A percentile compares a stretch with the other conserved stretches of the same genome.
phyloP scores from a whole-genome alignment of 2,888 invertebrate genomes.

The Troides oblongomaculatus region DNA sequence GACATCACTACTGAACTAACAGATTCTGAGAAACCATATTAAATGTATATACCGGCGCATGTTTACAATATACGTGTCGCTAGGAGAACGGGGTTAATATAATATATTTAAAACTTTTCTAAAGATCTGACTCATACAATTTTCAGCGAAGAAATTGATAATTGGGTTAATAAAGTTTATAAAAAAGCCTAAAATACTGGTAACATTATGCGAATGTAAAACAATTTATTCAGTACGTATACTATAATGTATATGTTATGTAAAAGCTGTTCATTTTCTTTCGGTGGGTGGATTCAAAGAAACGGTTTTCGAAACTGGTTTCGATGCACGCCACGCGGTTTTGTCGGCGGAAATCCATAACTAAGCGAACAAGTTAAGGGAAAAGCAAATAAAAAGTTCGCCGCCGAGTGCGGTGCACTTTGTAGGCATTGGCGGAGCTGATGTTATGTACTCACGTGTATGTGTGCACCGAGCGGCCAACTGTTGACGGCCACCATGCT shows the following conservation, averaged over 20 bases:
- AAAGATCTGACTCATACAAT: constrained; percentile 44
- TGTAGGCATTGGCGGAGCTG: constrained; percentile 35
- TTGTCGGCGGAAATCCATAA: constrained; percentile 41
- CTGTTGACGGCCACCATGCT: background rate
- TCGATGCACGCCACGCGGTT: constrained; percentile 35
- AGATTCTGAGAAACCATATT: constrained; percentile 59
- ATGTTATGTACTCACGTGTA: background rate
- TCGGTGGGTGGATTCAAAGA: constrained; percentile 36
- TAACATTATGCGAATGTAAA: background rate
- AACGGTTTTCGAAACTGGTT: constrained; percentile 36
- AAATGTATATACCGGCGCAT: constrained; percentile 41
- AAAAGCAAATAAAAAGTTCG: constrained; percentile 36
- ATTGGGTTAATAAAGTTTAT: constrained; percentile 7
- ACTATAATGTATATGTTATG: background rate
- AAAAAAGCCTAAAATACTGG: background rate
- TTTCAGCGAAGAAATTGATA: constrained; percentile 11
- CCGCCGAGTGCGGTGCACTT: constrained; percentile 41
- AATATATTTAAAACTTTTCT: constrained; percentile 54
- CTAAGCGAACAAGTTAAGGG: constrained; percentile 34
- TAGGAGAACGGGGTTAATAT: constrained; percentile 59
- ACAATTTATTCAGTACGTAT: background rate
- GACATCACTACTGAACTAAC: constrained; percentile 47
- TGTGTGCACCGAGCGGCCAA: background rate
- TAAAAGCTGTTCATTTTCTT: constrained; percentile 33
- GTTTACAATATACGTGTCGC: constrained; percentile 57